A percentile compares a stretch with the other conserved stretches of the same genome.
Conservation (phyloP, 2,888 invertebrate species). For the Mesorhabditis spiculigera region DNA sequence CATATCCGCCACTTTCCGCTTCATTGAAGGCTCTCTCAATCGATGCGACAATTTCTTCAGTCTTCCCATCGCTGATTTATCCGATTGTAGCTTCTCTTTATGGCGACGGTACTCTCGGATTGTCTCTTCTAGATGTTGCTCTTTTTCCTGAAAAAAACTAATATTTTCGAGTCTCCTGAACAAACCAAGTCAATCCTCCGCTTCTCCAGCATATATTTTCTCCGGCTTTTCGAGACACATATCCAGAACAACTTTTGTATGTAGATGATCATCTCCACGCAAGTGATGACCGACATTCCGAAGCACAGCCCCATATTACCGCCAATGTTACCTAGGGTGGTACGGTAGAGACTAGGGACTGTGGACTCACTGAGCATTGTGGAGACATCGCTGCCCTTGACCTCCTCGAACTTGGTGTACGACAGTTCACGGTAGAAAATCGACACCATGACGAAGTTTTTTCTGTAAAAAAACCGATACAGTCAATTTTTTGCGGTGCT, state of each 20-base stretch:
- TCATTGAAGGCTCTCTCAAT: not conserved
- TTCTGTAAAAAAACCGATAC: constrained; percentile 19
- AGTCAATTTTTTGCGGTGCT: too few relatives aligned
- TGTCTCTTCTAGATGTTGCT: not conserved
- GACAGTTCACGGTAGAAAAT: constrained; percentile 51
- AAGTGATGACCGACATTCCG: constrained; percentile 49
- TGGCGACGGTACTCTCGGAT: not conserved
- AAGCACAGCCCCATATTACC: constrained; percentile 54
- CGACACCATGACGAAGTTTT: constrained; percentile 46
- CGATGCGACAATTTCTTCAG: not conserved
- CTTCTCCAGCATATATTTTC: constrained; percentile 31
- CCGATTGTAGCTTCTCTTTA: not conserved
- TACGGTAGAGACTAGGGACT: too few relatives aligned
- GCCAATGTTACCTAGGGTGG: constrained; percentile 44
- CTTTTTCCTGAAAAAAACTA: not conserved
- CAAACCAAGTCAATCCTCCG: constrained; percentile 8
- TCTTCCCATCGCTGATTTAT: not conserved
- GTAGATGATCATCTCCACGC: constrained; percentile 43
- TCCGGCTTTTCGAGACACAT: constrained; percentile 28
- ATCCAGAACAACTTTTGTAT: constrained; percentile 47
- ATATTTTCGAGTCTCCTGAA: not conserved
- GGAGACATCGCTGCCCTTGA: constrained; percentile 37
- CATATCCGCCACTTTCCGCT: constrained; percentile 3
- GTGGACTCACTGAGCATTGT: constrained; percentile 28
- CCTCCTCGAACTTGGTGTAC: constrained; percentile 51